A percentile compares a stretch with the other conserved stretches of the same genome.
phyloP scores from a whole-genome alignment of 1,140 invertebrate genomes.

The Zaprionus capensis region DNA sequence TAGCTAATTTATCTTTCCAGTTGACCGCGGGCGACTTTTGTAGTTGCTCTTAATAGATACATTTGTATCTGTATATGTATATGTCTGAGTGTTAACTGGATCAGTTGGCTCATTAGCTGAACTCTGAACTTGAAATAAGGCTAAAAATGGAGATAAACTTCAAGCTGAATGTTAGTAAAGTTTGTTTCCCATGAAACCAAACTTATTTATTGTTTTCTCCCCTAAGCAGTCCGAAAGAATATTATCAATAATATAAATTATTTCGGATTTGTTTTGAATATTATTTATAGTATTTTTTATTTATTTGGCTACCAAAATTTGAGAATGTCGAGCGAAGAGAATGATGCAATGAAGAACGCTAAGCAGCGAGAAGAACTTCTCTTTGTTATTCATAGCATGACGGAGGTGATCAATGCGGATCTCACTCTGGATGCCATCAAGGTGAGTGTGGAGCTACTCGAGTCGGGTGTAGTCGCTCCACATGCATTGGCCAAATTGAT shows the following conservation, averaged over 20 bases:
- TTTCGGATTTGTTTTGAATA: not conserved
- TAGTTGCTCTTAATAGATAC: conserved; percentile 18
- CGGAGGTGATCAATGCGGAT: conserved; percentile 22
- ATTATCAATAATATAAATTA: conserved; percentile 2
- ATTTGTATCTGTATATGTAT: not conserved
- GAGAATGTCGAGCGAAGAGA: not conserved
- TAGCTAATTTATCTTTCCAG: conserved; percentile 73
- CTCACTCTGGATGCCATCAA: conserved; percentile 33
- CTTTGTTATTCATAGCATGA: conserved; percentile 20
- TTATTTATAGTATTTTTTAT: not conserved
- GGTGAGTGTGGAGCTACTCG: conserved; percentile 34
- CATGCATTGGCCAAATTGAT: conserved; percentile 12
- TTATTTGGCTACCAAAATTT: not conserved
- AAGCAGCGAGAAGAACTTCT: not conserved
- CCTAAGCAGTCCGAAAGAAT: not conserved
- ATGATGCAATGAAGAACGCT: not conserved
- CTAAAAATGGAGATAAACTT: conserved; percentile 5
- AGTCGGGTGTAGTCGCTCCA: conserved; percentile 4
- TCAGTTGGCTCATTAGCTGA: conserved; percentile 54
- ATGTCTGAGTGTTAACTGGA: conserved; percentile 39
- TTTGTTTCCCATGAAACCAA: conserved; percentile 10
- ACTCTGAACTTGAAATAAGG: conserved; percentile 63
- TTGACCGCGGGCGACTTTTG: conserved; percentile 40
- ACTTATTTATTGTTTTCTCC: conserved; percentile 21
- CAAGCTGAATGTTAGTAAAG: conserved; percentile 3